Percentiles rank a stretch among this genome's conserved stretches.
These are phyloP conservation scores for Oriolus oriolus DNA, from an alignment of 2,113 vertebrate species.

Conservation along the genomic window DNA sequence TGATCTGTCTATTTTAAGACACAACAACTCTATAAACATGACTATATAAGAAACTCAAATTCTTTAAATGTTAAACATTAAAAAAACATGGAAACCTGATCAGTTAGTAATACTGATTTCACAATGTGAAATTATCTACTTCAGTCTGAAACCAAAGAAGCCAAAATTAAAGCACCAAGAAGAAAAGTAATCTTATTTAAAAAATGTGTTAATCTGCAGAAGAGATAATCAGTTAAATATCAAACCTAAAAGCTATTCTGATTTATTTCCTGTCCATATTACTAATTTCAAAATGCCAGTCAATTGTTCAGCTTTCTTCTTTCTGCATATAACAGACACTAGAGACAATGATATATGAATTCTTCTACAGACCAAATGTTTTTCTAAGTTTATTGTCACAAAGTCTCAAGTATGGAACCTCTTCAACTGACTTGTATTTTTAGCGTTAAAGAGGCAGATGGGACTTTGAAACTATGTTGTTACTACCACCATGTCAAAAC, in stretches of 20 bases:
- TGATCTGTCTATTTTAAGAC: background rate
- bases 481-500: background rate
- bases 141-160: background rate
- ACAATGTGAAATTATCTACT: background rate
- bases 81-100: background rate
- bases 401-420: background rate
- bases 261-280: background rate
- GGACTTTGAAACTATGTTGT: background rate
- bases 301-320: background rate
- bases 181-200: background rate
- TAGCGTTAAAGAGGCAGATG: background rate
- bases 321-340: background rate
- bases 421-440: background rate
- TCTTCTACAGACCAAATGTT: background rate
- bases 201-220: background rate
- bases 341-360: background rate
- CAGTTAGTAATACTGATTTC: background rate
- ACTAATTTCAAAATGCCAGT: background rate
- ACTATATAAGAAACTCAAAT: background rate
- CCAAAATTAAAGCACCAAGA: background rate
- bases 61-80: background rate
- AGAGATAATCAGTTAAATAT: background rate
- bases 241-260: background rate
- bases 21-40: background rate
- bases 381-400: background rate